These are phyloP conservation scores for Pentalonia nigronervosa DNA, from an alignment of 1,140 invertebrate species.

Conservation along the genomic window DNA sequence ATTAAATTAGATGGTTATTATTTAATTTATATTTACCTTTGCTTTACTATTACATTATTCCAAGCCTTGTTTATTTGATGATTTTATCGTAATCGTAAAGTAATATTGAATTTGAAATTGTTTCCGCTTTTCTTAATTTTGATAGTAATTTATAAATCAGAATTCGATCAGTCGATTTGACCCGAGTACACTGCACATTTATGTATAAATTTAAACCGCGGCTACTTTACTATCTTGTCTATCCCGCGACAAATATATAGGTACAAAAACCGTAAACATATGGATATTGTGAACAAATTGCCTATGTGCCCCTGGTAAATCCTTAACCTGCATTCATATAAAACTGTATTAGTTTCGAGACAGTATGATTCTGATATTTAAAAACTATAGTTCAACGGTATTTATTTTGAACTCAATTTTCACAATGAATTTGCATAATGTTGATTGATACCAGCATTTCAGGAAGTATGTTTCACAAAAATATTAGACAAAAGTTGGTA, in stretches of 20 bases:
- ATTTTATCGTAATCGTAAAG: background rate
- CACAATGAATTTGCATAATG: background rate
- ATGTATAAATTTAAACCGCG: background rate
- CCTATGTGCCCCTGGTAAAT: background rate
- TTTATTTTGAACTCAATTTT: background rate
- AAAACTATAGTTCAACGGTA: background rate
- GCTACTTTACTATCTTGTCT: background rate
- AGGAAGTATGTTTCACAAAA: background rate
- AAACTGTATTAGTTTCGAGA: background rate
- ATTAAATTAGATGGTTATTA: too few relatives aligned
- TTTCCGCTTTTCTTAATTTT: background rate
- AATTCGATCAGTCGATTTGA: background rate
- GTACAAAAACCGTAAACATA: background rate
- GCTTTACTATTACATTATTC: too few relatives aligned
- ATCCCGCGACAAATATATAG: background rate
- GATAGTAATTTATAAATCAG: background rate
- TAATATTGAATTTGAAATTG: background rate
- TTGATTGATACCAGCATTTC: background rate
- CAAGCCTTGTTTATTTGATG: background rate
- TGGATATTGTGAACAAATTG: background rate
- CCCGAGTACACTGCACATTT: background rate
- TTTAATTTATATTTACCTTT: background rate
- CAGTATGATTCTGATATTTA: background rate
- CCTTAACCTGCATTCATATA: background rate
- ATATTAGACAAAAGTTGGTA: background rate